Conservation (phyloP, 1,140 invertebrate species). For the Drosophila sproati region DNA sequence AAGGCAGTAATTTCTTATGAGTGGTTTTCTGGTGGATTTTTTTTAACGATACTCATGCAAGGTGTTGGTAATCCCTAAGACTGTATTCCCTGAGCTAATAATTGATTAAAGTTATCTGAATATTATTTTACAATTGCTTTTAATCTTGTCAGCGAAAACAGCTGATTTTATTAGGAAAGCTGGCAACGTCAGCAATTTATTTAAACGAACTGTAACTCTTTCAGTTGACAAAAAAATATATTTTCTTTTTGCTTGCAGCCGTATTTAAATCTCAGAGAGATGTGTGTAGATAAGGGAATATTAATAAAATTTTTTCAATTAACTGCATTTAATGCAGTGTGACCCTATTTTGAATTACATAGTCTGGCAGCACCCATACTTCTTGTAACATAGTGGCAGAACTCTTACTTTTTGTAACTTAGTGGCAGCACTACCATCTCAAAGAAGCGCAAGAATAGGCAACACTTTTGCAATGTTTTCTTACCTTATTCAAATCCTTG, state of each 20-base stretch:
- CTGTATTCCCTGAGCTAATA: constrained; percentile 28
- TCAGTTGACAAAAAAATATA: background rate
- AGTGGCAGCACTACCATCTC: constrained; percentile 5
- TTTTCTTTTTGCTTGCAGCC: background rate
- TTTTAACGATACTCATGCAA: constrained; percentile 11
- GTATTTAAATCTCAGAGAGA: no score
- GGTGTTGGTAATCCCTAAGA: constrained; percentile 54
- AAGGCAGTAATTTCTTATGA: constrained; percentile 34
- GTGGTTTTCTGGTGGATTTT: background rate
- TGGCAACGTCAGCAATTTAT: background rate
- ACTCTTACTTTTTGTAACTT: background rate
- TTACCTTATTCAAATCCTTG: constrained; percentile 9
- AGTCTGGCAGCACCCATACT: constrained; percentile 9
- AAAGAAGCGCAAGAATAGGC: background rate
- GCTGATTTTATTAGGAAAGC: background rate
- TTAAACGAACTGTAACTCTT: background rate
- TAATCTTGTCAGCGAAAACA: background rate
- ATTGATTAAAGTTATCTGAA: background rate
- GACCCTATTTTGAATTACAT: background rate
- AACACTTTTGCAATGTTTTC: background rate
- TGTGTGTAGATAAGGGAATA: no score
- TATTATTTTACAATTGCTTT: background rate
- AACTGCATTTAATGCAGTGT: background rate
- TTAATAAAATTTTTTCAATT: no score
- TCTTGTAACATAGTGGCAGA: constrained; percentile 6